phyloP scores from a whole-genome alignment of 2,113 vertebrate species.

The Misgurnus anguillicaudatus region DNA sequence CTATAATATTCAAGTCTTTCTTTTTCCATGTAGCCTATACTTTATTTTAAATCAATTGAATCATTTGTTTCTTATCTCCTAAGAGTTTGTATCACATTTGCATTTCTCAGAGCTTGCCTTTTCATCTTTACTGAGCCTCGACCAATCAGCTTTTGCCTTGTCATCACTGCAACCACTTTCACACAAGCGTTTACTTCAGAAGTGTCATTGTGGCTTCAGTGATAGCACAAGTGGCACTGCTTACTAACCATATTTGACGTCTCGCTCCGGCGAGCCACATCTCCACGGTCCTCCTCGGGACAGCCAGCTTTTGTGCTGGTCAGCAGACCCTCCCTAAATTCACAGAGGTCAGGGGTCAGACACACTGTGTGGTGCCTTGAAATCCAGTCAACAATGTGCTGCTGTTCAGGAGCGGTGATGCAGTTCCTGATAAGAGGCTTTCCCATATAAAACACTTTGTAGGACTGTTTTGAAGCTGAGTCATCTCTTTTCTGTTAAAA shows the following conservation, averaged over 20 bases:
- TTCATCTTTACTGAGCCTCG: background rate
- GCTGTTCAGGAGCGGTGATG: slow-evolving; percentile 16
- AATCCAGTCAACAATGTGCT: background rate
- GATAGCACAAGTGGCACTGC: background rate
- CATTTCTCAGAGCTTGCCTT: background rate
- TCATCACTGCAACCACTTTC: background rate
- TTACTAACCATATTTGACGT: background rate
- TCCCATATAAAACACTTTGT: background rate
- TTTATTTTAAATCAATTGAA: background rate
- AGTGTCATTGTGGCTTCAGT: background rate
- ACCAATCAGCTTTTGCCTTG: background rate
- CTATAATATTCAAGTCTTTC: background rate
- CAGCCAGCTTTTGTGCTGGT: background rate
- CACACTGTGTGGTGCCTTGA: background rate
- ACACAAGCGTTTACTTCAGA: background rate
- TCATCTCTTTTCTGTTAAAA: background rate
- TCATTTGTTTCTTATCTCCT: background rate
- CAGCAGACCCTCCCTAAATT: background rate
- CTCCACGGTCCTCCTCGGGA: background rate
- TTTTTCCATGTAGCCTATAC: too few species aligned
- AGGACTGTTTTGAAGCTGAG: background rate
- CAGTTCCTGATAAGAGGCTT: background rate
- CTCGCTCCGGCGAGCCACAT: background rate
- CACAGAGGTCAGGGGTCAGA: background rate
- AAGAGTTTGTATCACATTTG: background rate